phyloP scores from a whole-genome alignment of 2,888 invertebrate genomes.

The Cheilosia scutellata region DNA sequence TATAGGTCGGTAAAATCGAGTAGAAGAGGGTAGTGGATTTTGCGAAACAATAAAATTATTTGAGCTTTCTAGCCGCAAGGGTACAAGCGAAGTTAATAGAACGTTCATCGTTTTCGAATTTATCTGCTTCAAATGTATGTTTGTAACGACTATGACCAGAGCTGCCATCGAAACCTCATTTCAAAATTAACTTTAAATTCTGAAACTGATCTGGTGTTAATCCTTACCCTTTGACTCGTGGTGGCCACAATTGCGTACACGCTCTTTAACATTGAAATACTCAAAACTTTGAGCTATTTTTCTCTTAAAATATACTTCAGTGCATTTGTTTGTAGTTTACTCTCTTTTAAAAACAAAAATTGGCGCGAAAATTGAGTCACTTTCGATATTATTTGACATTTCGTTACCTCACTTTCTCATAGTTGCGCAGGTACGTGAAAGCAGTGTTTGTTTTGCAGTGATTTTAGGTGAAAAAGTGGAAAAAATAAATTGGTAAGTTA shows the following conservation, averaged over 20 bases:
- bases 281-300: constrained; percentile 2
- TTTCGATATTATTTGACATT: no score
- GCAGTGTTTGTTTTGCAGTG: no score
- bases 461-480: no score
- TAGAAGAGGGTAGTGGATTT: no score
- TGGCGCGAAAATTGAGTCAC: constrained; percentile 1
- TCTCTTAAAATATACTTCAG: neutral
- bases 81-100: no score
- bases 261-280: neutral
- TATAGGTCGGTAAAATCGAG: neutral
- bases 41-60: neutral
- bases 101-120: neutral
- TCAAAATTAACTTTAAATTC: neutral
- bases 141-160: neutral
- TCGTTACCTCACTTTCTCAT: no score
- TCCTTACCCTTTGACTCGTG: neutral
- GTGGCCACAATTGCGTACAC: neutral
- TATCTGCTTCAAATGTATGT: neutral
- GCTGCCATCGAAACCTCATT: neutral
- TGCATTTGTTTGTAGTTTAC: no score
- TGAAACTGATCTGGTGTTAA: no score
- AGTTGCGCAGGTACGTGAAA: no score
- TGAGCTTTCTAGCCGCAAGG: neutral
- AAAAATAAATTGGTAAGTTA: no score
- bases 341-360: neutral